Evolutionary conservation across 2,797 vertebrate species (phyloP), one percentile per base, ranked within the genome.

Genomic region (Sebastolobus altivelis): DNA sequence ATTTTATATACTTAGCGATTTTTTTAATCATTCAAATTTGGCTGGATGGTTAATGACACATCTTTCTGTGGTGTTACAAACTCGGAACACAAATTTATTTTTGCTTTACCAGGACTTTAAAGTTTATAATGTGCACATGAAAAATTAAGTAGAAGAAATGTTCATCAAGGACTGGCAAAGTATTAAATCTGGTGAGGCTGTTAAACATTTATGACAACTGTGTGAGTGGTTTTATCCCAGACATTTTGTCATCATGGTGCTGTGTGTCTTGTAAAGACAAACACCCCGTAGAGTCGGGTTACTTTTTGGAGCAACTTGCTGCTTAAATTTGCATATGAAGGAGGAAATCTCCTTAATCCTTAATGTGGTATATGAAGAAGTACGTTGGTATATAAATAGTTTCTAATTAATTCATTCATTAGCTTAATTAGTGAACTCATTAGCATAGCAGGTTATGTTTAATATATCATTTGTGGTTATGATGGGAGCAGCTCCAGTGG

Each of bases 311-410:
- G 49, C 65, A 79, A 37, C 40, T 74, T 83, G 29, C 29, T 65
- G 77, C 77, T 83, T 63, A 73, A 7, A 85, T 86, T 85, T 86
- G 72, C 81, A 85, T 83, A 4, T 71, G n/a, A 87, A 90, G 81
- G 4, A 81, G 55, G 3, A 54, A 52, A 43, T 35, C 72, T 77
- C 54, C 31, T 90, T 46, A 79, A 85, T 80, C 54, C 65, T 87
- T 88, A 40, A 78, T 91, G 76, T 65, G 20, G 14, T 72, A 43
- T 54, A 8, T 77, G 25, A 63, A 77, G 22, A 56, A 74, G 67
- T 46, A 38, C 0, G 10, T 38, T 65, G 38, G 46, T 7, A 16
- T 70, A 55, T 83, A 52, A 87, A 84, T 81, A 72, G 22, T 80
- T 65, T 52, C 63, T 84, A 22, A 81, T 75, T 16, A 52, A 77